Evolutionary conservation across 92 coral and sea anemone genomes (phyloP).

Genomic region (Epizoanthus stellaris): DNA sequence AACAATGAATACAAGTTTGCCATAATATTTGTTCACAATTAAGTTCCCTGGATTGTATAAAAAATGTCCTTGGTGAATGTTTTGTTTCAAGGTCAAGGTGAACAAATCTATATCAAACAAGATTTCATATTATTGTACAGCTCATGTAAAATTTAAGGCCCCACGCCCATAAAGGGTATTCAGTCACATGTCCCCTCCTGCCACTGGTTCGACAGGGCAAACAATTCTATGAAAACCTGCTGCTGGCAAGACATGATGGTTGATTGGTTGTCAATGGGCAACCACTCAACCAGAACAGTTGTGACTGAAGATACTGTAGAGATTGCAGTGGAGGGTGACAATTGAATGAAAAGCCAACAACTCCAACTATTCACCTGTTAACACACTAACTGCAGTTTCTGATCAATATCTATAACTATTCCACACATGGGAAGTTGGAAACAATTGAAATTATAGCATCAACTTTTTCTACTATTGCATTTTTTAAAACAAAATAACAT

Average conservation of each 20-base stretch:
- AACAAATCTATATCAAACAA: background rate
- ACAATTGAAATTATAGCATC: background rate
- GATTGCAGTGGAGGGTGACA: background rate
- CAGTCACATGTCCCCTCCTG: background rate
- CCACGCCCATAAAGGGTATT: conserved; percentile 25
- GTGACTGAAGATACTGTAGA: background rate
- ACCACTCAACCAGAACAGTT: background rate
- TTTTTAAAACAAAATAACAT: background rate
- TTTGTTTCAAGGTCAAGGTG: conserved; percentile 37
- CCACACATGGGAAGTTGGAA: too few species aligned
- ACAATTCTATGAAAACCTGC: conserved; percentile 35
- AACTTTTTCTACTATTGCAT: background rate
- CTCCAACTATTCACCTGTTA: background rate
- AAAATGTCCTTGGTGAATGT: conserved; percentile 17
- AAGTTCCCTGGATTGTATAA: background rate
- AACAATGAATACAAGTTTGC: conserved; percentile 3
- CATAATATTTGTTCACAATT: conserved; percentile 6
- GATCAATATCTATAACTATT: background rate
- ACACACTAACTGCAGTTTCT: background rate
- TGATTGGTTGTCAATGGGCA: conserved; percentile 12
- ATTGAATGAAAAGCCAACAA: background rate
- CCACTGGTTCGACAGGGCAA: conserved; percentile 32
- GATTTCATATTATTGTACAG: background rate
- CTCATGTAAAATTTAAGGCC: conserved; percentile 7
- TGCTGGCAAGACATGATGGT: background rate